These are phyloP conservation scores for Haliclona indistincta DNA, from an alignment of 37 sponge, comb jelly and placozoan species.

Conservation along the genomic window DNA sequence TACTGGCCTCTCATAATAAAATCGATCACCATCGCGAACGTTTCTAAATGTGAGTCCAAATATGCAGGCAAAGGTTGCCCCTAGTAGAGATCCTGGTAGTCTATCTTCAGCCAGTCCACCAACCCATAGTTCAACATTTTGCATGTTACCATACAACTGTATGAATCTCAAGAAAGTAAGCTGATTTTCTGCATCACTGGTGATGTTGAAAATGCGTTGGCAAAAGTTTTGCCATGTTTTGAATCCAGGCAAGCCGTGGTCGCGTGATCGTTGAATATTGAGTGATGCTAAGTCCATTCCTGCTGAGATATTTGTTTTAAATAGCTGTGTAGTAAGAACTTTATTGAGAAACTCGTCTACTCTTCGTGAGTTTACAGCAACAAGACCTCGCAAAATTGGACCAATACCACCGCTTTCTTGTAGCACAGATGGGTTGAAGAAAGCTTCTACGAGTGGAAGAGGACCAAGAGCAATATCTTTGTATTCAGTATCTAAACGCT, in stretches of 20 bases:
- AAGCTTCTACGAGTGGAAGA: conserved; percentile 36
- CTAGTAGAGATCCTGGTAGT: conserved; percentile 67
- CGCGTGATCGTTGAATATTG: conserved; percentile 89
- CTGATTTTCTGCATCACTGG: conserved; percentile 28
- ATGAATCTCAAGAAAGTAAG: conserved; percentile 35
- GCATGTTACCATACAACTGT: conserved; percentile 51
- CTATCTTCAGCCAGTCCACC: conserved; percentile 78
- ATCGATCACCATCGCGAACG: conserved; percentile 88
- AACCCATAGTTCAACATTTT: conserved; percentile 71
- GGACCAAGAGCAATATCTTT: conserved; percentile 37
- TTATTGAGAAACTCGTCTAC: conserved; percentile 77
- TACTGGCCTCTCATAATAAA: conserved; percentile 79
- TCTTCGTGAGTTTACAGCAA: conserved; percentile 35
- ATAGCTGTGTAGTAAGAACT: conserved; percentile 66
- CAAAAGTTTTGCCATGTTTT: conserved; percentile 75
- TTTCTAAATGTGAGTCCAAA: conserved; percentile 75
- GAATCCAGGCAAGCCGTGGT: conserved; percentile 87
- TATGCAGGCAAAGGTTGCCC: conserved; percentile 90
- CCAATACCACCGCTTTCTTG: conserved; percentile 62
- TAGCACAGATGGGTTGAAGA: conserved; percentile 45
- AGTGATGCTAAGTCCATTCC: conserved; percentile 82
- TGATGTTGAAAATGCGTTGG: neutral
- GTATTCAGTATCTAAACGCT: conserved; percentile 55
- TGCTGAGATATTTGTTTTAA: conserved; percentile 14
- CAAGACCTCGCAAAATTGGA: conserved; percentile 73